Evolutionary conservation across 2,113 vertebrate species (phyloP).

Genomic region (Tautogolabrus adspersus): DNA sequence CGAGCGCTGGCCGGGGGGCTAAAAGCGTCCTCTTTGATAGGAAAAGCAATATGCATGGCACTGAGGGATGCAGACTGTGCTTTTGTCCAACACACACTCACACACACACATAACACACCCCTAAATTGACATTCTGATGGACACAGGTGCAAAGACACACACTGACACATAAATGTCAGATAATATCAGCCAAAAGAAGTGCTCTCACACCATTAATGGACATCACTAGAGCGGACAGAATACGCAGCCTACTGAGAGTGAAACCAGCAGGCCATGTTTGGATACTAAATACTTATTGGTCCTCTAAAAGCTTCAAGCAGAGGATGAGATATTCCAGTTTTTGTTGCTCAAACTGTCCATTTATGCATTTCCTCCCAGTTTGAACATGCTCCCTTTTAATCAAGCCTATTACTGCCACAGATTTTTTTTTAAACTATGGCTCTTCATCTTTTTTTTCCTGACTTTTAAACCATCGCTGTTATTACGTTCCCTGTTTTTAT

Average conservation of each 20-base stretch:
- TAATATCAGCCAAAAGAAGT: constrained; percentile 10
- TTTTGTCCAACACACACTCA: constrained; percentile 10
- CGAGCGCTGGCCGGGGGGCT: constrained; percentile 43
- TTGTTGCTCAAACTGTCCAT: background rate
- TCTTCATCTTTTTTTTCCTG: too few species aligned
- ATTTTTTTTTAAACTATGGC: too few species aligned
- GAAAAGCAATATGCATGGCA: constrained; percentile 35
- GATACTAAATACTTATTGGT: constrained; percentile 4
- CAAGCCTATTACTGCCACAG: too few species aligned
- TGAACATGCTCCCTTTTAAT: too few species aligned
- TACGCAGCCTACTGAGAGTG: background rate
- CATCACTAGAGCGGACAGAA: background rate
- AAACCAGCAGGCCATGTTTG: background rate
- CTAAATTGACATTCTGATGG: constrained; percentile 15
- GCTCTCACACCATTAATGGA: constrained; percentile 31
- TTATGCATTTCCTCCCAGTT: background rate
- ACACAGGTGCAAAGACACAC: constrained; percentile 9
- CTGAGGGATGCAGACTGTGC: constrained; percentile 31
- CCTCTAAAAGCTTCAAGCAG: constrained; percentile 16
- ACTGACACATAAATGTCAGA: background rate
- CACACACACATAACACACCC: background rate
- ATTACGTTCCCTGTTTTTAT: too few species aligned
- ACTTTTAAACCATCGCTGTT: too few species aligned
- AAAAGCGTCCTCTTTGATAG: constrained; percentile 62
- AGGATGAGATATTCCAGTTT: background rate